Conservation (phyloP, 2,888 invertebrate genomes). For the Bembecia ichneumoniformis region DNA sequence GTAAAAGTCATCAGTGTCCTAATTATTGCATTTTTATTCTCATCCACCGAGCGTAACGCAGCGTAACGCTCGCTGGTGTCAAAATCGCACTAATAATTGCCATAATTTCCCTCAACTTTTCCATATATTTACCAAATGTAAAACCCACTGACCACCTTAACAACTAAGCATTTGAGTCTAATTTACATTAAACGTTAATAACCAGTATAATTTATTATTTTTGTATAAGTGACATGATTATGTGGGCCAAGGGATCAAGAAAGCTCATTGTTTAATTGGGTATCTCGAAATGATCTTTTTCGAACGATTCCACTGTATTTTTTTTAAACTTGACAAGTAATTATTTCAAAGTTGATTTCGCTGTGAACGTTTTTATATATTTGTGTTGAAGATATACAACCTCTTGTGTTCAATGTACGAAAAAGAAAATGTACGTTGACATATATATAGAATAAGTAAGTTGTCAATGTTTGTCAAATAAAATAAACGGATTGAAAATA, state of each 20-base stretch:
- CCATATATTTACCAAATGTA: not conserved
- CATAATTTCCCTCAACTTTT: conserved; percentile 18
- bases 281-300: conserved; percentile 33
- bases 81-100: conserved; percentile 3
- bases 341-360: not conserved
- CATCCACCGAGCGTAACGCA: conserved; percentile 36
- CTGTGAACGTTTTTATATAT: not conserved
- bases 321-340: not conserved
- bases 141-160: too few relatives aligned
- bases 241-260: conserved; percentile 29
- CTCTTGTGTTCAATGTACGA: too few relatives aligned
- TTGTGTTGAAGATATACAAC: too few relatives aligned
- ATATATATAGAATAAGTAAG: too few relatives aligned
- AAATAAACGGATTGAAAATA: too few relatives aligned
- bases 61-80: conserved; percentile 13
- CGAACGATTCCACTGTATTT: not conserved
- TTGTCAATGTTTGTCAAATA: too few relatives aligned
- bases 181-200: too few relatives aligned
- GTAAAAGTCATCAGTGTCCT: conserved; percentile 40
- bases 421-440: too few relatives aligned
- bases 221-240: conserved; percentile 16
- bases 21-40: conserved; percentile 41
- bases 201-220: too few relatives aligned
- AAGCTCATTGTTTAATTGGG: conserved; percentile 24
- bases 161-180: too few relatives aligned